phyloP scores from a whole-genome alignment of 2,797 vertebrate species.

The Chiropotes sagulatus region DNA sequence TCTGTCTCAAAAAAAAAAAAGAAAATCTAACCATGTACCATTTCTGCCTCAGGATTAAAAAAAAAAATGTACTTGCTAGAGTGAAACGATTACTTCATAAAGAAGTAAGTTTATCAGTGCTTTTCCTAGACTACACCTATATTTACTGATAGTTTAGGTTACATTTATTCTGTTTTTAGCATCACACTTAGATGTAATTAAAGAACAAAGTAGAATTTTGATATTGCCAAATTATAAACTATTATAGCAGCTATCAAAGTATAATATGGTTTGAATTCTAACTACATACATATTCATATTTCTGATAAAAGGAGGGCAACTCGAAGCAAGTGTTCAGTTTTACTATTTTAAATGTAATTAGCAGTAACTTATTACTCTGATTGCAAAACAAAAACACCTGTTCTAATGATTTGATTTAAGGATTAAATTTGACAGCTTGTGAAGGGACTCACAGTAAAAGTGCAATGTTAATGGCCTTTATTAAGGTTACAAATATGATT shows the following conservation, averaged over 20 bases:
- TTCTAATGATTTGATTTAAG: not conserved
- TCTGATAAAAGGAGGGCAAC: slow-evolving; percentile 7
- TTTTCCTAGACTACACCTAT: slow-evolving; percentile 10
- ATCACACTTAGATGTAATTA: slow-evolving; percentile 43
- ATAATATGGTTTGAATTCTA: not conserved
- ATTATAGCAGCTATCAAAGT: not conserved
- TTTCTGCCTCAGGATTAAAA: slow-evolving; percentile 22
- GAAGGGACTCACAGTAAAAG: not conserved
- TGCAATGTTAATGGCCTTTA: slow-evolving; percentile 33
- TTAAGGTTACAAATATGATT: slow-evolving; percentile 8
- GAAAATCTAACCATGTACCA: not conserved
- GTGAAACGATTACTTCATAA: slow-evolving; percentile 38
- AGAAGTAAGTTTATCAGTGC: slow-evolving; percentile 42
- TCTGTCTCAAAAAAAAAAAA: not conserved
- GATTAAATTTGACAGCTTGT: slow-evolving; percentile 2
- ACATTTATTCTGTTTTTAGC: slow-evolving; percentile 15
- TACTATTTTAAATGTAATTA: slow-evolving; percentile 1
- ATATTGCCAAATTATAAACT: slow-evolving; percentile 32
- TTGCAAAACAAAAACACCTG: not conserved
- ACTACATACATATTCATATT: not conserved
- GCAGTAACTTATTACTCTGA: not conserved
- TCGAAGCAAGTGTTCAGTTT: not conserved
- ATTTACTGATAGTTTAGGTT: slow-evolving; percentile 23
- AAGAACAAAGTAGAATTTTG: slow-evolving; percentile 35
- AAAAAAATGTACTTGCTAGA: slow-evolving; percentile 22